Evolutionary conservation across 2,888 invertebrate species (phyloP).

Genomic region (Cryptus armator): DNA sequence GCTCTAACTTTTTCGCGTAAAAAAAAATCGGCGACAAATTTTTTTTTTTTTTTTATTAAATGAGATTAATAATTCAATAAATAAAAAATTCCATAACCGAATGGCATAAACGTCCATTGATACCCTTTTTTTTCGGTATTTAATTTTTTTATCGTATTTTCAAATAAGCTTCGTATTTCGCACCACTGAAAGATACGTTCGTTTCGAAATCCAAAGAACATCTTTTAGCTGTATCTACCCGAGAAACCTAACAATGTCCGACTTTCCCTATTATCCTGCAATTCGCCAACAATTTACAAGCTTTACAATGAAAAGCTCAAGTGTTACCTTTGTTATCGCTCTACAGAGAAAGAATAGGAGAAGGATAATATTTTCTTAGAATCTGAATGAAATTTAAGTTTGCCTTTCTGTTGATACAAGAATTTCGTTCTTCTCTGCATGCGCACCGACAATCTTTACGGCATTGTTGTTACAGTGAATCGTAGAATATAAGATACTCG

Average conservation of each 20-base stretch:
- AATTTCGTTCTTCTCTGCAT: neutral
- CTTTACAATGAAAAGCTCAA: neutral
- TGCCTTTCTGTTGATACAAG: constrained; percentile 14
- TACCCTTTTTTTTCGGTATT: too few species aligned
- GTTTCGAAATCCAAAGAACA: neutral
- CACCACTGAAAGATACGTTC: neutral
- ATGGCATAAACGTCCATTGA: too few species aligned
- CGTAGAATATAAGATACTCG: neutral
- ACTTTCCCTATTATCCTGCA: neutral
- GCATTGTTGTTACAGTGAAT: neutral
- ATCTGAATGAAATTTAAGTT: neutral
- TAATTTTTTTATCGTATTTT: neutral
- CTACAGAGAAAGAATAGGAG: neutral
- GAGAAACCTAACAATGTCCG: neutral
- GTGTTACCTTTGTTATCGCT: neutral
- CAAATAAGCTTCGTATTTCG: neutral
- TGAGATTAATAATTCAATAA: too few species aligned
- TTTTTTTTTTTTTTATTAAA: neutral
- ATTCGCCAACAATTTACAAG: neutral
- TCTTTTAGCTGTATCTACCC: neutral
- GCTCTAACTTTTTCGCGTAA: neutral
- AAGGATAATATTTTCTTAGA: constrained; percentile 19
- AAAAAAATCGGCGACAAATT: neutral
- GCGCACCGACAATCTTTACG: neutral
- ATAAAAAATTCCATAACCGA: too few species aligned